phyloP scores from a whole-genome alignment of 2,113 vertebrate species.

The Mohoua ochrocephala region DNA sequence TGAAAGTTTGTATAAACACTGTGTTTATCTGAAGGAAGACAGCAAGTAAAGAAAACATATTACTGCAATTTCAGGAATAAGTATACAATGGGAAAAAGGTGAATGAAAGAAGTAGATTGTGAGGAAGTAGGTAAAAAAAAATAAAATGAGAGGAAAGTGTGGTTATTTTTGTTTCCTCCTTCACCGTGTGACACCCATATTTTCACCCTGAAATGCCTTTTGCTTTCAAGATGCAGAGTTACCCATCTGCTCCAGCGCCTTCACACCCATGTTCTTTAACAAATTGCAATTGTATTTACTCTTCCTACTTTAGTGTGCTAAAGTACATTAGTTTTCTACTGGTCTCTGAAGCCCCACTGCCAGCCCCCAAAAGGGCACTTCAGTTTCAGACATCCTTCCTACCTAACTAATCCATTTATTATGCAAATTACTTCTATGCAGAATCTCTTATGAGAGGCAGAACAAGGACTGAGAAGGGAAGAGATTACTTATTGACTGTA shows the following conservation, averaged over 20 bases:
- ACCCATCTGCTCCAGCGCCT: not conserved
- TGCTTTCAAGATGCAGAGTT: not conserved
- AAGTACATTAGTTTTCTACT: not conserved
- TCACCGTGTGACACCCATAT: fast-evolving
- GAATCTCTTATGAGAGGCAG: not conserved
- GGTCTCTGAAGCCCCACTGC: not conserved
- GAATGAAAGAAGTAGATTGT: not conserved
- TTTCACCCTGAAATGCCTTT: not conserved
- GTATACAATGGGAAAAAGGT: not conserved
- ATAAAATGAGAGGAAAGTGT: not conserved
- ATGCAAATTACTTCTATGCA: not conserved
- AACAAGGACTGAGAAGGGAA: not conserved
- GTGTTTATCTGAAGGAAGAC: not conserved
- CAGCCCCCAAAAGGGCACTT: not conserved
- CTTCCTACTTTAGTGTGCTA: not conserved
- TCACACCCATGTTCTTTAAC: not conserved
- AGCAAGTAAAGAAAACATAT: not conserved
- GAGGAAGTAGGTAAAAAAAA: not conserved
- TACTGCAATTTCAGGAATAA: not conserved
- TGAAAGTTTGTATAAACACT: not conserved
- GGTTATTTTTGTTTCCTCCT: not conserved
- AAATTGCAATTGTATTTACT: not conserved
- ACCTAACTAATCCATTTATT: not conserved
- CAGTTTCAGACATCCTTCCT: not conserved
- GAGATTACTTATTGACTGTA: not conserved